Evolutionary conservation across 1,140 invertebrate genomes (phyloP), one percentile per base, ranked within the genome.

Genomic region (Pseudomyrmex gracilis): DNA sequence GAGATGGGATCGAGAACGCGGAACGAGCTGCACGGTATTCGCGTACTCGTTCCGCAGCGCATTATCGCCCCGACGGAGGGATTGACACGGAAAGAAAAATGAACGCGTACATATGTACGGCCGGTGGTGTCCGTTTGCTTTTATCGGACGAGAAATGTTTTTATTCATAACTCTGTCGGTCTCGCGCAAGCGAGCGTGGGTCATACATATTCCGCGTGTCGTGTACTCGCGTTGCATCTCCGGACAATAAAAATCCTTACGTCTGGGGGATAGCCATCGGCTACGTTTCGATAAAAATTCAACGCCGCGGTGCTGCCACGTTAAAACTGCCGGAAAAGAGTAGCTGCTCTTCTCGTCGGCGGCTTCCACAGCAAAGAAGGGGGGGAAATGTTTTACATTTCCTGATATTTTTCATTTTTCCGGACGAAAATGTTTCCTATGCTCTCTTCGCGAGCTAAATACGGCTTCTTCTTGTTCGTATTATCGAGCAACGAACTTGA

Each of bases 21-120:
- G 49, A 63, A 63, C 51, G 57, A 17, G 76, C 64, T 64, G 74
- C 51, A 83, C 84, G 87, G 87, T 89, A 73, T 88, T 84, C 87
- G 76, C 88, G 90, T 89, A 90, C 89, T 88, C 91, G 89, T 90
- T 86, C 76, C 67, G 67, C 24, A 83, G 49, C 76, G 22, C 66
- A 80, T 80, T 80, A 80, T 71, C 76, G 66, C 20, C 8, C 20
- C 67, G 49, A 9, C 53, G 53, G 34, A 57, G 53, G 76, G 76
- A 80, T 80, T 80, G 76, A 80, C 76, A 80, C 53, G 76, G 22
- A 70, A 71, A 71, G 76, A 80, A 70, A 80, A 80, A 80, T 80
- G 53, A 55, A 80, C 66, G 45, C 20, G 20, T 80, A 70, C 76
- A 80, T 58, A 71, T 71, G 76, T 80, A 34, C 66, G 66, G 64